Base-by-base conservation (phyloP, 2,888 invertebrate species). In the Dryococelus australis region DNA sequence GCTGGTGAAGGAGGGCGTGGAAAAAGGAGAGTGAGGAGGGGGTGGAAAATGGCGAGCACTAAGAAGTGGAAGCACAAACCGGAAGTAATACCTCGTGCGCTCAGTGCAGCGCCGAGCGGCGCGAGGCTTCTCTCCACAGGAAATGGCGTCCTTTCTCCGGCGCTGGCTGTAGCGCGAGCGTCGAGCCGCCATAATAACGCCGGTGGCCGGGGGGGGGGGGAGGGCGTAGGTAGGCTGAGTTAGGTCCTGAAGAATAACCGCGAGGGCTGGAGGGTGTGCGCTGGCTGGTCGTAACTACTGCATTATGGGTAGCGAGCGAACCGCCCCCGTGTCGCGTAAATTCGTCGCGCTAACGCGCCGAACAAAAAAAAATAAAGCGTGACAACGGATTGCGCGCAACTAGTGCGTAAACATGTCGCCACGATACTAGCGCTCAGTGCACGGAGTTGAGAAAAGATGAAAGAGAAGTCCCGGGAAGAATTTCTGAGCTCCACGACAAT, bases 11-110 rank as follows among this genome's bases (percentile, higher is more conserved):
- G 65, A n/a, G n/a, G 65, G n/a, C 65, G 65, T 16, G 65, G n/a
- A 24, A 65, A 65, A n/a, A 65, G 24, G n/a, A 9, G 65, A 16
- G 65, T 5, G 10, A 20, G n/a, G 20, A 20, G 2, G 20, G 65
- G 20, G 65, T 20, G 65, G 65, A 65, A 65, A 65, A 65, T 65
- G 65, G 65, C 65, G 65, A 65, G 65, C 65, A 65, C 65, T 65
- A 65, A 65, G 65, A 65, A 65, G 65, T 65, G n/a, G 65, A 65
- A 65, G 65, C 65, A 65, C 65, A 65, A n/a, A 65, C 65, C 65
- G 65, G 65, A 65, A 65, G 65, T 65, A 65, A 65, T 65, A 65
- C 65, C 65, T 47, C 47, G 47, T 47, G 47, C 5, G 47, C 47
- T 47, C 65, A n/a, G 65, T n/a, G 65, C 65, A 3, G 65, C n/a